These are phyloP conservation scores for Neolamprologus ventralis DNA, from an alignment of 2,113 vertebrate genomes.

Conservation along the genomic window DNA sequence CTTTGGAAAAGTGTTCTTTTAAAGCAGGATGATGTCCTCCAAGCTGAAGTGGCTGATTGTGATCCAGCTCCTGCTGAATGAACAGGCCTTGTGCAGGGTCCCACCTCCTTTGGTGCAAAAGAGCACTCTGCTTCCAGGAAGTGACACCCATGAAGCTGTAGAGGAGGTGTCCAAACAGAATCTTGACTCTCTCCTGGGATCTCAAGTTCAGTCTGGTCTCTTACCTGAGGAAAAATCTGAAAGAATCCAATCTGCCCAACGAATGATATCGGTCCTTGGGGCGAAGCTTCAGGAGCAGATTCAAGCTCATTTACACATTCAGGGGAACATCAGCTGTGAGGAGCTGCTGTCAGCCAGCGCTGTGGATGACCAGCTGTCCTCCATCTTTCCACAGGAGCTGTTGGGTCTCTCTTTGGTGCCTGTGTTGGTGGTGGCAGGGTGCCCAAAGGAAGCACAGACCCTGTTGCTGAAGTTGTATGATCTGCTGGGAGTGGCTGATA, in stretches of 20 bases:
- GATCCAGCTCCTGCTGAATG: slow-evolving; percentile 62
- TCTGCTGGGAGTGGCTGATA: slow-evolving; percentile 57
- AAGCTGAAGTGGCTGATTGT: slow-evolving; percentile 63
- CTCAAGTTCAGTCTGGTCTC: background rate
- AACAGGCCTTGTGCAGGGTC: slow-evolving; percentile 36
- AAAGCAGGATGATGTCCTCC: slow-evolving; percentile 32
- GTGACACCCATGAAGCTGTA: background rate
- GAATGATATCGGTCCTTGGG: slow-evolving; percentile 18
- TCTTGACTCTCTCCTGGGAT: background rate
- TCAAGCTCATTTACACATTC: slow-evolving; percentile 20
- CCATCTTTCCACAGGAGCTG: slow-evolving; percentile 62
- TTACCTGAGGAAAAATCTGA: background rate
- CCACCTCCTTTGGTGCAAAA: background rate
- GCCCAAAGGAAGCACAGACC: slow-evolving; percentile 51
- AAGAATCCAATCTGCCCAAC: slow-evolving; percentile 17
- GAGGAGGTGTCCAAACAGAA: background rate
- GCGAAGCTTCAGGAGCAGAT: slow-evolving; percentile 33
- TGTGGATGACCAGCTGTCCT: slow-evolving; percentile 55
- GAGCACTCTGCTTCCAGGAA: background rate
- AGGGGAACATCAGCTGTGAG: slow-evolving; percentile 63
- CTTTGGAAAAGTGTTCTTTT: background rate
- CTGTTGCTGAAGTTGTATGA: slow-evolving; percentile 57
- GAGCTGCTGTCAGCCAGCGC: slow-evolving; percentile 60
- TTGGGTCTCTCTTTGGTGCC: slow-evolving; percentile 73
- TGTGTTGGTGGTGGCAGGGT: slow-evolving; percentile 69